These are phyloP conservation scores for Conus canariensis DNA, from an alignment of 2,888 invertebrate species.

Conservation along the genomic window DNA sequence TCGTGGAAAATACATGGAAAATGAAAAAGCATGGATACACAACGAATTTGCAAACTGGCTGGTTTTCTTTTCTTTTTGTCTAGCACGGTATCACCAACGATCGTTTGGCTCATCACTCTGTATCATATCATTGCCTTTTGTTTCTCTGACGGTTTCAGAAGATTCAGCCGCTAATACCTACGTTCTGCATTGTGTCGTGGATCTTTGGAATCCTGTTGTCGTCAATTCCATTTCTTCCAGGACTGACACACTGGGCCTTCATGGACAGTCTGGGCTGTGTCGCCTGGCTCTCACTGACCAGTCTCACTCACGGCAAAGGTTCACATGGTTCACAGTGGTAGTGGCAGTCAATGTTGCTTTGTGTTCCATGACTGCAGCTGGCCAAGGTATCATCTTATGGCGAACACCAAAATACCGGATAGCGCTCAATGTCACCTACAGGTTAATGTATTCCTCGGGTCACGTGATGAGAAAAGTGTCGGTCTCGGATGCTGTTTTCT, in stretches of 20 bases:
- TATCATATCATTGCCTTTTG: not conserved
- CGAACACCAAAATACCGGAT: no score
- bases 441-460: no score
- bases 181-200: not conserved
- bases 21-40: not conserved
- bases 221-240: not conserved
- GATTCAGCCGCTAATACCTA: no score
- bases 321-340: not conserved
- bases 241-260: slow-evolving; percentile 4
- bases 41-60: not conserved
- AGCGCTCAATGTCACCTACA: no score
- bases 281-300: not conserved
- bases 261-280: not conserved
- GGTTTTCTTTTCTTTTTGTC: not conserved
- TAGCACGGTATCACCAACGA: not conserved
- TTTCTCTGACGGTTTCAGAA: not conserved
- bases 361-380: no score
- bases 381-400: no score
- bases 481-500: no score
- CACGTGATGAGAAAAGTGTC: no score
- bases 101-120: not conserved
- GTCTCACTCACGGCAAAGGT: not conserved
- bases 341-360: no score
- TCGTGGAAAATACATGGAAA: not conserved
- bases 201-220: not conserved